Conservation (phyloP, 2,888 invertebrate species). For the Galerucella pusilla region DNA sequence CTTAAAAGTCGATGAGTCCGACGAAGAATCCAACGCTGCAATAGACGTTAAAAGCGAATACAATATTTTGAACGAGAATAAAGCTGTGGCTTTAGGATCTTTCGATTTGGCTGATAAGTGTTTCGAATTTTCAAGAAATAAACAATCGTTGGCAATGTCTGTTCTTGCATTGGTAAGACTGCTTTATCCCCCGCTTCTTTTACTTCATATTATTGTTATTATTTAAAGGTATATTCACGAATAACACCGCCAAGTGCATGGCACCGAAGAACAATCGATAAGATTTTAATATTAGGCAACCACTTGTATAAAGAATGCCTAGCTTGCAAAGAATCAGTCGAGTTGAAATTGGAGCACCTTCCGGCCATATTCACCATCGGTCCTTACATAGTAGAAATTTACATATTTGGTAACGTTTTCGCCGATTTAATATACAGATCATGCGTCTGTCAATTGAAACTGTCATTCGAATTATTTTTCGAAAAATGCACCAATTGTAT, state of each 20-base stretch:
- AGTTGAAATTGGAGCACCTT: conserved; percentile 68
- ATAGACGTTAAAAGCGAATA: conserved; percentile 70
- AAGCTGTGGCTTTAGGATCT: conserved; percentile 70
- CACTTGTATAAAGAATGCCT: conserved; percentile 69
- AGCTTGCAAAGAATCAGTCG: conserved; percentile 66
- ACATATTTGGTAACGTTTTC: conserved; percentile 69
- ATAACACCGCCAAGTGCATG: conserved; percentile 74
- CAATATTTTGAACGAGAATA: conserved; percentile 68
- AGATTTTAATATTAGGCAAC: conserved; percentile 70
- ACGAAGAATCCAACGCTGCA: conserved; percentile 66
- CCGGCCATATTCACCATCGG: conserved; percentile 70
- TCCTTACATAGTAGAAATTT: conserved; percentile 70
- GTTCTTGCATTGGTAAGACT: conserved; percentile 68
- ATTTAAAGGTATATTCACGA: conserved; percentile 68
- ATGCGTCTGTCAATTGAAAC: conserved; percentile 67
- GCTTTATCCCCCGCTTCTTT: not conserved
- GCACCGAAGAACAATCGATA: conserved; percentile 70
- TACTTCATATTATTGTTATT: conserved; percentile 10
- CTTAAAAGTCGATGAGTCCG: conserved; percentile 66
- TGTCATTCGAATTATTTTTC: conserved; percentile 68
- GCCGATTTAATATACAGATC: conserved; percentile 66
- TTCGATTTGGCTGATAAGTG: conserved; percentile 71
- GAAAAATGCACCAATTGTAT: conserved; percentile 65
- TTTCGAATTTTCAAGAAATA: conserved; percentile 70
- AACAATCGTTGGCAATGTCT: conserved; percentile 72